Percentiles rank a stretch among this genome's conserved stretches.
These are phyloP conservation scores for Octopus bimaculoides DNA, from an alignment of 1,140 invertebrate genomes.

Conservation along the genomic window DNA sequence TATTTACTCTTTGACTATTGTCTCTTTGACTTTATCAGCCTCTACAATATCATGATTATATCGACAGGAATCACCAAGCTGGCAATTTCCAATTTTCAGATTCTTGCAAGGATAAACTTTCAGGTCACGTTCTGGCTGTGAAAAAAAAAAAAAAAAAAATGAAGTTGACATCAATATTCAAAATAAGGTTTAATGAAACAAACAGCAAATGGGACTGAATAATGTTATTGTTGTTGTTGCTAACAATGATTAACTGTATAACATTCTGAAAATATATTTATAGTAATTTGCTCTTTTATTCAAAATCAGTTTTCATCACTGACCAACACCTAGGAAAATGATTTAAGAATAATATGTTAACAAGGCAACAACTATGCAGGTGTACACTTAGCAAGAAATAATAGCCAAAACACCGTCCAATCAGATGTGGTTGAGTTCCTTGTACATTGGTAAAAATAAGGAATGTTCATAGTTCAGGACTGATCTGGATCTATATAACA, in stretches of 20 bases:
- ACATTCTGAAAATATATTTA: conserved; percentile 17
- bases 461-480: too few species aligned
- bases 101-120: conserved; percentile 26
- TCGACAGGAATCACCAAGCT: conserved; percentile 16
- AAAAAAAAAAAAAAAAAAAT: conserved; percentile 12
- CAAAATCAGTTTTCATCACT: background rate
- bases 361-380: background rate
- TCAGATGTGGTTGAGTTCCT: too few species aligned
- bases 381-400: background rate
- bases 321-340: background rate
- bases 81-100: conserved; percentile 21
- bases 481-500: too few species aligned
- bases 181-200: background rate
- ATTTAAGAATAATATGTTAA: background rate
- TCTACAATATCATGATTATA: conserved; percentile 16
- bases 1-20: too few species aligned
- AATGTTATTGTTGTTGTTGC: background rate
- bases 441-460: too few species aligned
- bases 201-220: background rate
- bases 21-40: too few species aligned
- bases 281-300: background rate
- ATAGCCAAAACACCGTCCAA: too few species aligned
- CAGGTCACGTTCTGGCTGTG: background rate
- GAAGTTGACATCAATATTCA: background rate
- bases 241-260: conserved; percentile 13